Evolutionary conservation across 2,797 vertebrate species (phyloP).

Genomic region (Oceanodroma leucorhoa): DNA sequence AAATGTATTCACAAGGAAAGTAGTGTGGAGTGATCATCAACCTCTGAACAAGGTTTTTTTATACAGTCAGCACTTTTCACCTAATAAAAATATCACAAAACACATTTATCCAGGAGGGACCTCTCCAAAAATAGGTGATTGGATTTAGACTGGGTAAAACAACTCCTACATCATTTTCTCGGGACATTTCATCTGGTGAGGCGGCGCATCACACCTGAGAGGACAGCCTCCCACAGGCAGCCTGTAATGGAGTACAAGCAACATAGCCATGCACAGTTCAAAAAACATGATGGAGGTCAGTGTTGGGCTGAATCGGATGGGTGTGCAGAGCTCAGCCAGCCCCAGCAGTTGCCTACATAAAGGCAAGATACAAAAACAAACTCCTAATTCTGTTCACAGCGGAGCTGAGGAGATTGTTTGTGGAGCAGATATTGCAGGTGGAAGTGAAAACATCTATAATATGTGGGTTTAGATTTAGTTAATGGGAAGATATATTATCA

Average conservation of each 20-base stretch:
- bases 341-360: background rate
- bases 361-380: background rate
- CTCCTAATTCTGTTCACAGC: background rate
- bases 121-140: slow-evolving; percentile 29
- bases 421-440: background rate
- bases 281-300: background rate
- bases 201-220: background rate
- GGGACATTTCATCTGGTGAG: background rate
- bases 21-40: slow-evolving; percentile 28
- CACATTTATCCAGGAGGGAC: slow-evolving; percentile 14
- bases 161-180: background rate
- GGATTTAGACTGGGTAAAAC: slow-evolving; percentile 10
- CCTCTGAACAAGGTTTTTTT: slow-evolving; percentile 20
- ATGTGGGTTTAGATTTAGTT: background rate
- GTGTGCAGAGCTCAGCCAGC: background rate
- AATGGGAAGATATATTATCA: background rate
- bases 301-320: background rate
- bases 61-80: slow-evolving; percentile 55
- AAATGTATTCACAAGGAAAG: slow-evolving; percentile 57
- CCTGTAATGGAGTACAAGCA: background rate
- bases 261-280: background rate
- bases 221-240: background rate
- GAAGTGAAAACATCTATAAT: background rate
- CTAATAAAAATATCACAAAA: slow-evolving; percentile 48
- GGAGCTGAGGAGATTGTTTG: background rate